Evolutionary conservation across 2,797 vertebrate species (phyloP).

Genomic region (Alfaro cultratus): DNA sequence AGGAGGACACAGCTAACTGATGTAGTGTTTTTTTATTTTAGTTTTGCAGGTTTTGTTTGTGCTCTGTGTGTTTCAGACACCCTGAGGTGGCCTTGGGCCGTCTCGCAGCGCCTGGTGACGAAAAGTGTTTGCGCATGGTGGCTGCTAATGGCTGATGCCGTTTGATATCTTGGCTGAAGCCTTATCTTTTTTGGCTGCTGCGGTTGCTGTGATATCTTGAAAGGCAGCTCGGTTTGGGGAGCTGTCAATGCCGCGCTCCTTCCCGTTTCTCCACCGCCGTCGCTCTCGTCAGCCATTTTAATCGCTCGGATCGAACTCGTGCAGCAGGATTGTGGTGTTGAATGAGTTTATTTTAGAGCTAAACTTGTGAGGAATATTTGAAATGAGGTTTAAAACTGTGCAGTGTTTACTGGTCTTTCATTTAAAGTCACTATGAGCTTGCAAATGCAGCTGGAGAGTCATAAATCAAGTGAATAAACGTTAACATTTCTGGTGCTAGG

Average conservation of each 20-base stretch:
- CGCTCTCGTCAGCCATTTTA: slow-evolving; percentile 16
- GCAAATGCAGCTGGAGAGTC: slow-evolving; percentile 5
- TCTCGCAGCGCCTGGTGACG: slow-evolving; percentile 23
- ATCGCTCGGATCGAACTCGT: slow-evolving; percentile 50
- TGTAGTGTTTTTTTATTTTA: slow-evolving; percentile 1
- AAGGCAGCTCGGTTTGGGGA: slow-evolving; percentile 52
- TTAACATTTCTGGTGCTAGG: slow-evolving; percentile 11
- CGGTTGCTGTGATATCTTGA: slow-evolving; percentile 61
- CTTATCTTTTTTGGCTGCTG: slow-evolving; percentile 64
- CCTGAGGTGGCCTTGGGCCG: slow-evolving; percentile 36
- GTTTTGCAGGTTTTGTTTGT: slow-evolving; percentile 37
- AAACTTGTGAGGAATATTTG: slow-evolving; percentile 14
- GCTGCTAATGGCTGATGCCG: slow-evolving; percentile 69
- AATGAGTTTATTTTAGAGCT: slow-evolving; percentile 25
- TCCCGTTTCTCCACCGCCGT: slow-evolving; percentile 2
- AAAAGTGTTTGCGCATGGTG: slow-evolving; percentile 55
- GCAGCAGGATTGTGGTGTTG: slow-evolving; percentile 15
- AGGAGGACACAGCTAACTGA: slow-evolving; percentile 1
- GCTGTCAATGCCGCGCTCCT: slow-evolving; percentile 47
- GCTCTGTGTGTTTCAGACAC: slow-evolving; percentile 4
- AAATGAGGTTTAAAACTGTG: not conserved
- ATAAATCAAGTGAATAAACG: slow-evolving; percentile 27
- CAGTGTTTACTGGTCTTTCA: slow-evolving; percentile 4
- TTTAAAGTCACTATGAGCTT: slow-evolving; percentile 13
- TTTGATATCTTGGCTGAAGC: slow-evolving; percentile 65